Base-by-base conservation (phyloP, 2,113 vertebrate genomes). In the Polypterus bichir region DNA sequence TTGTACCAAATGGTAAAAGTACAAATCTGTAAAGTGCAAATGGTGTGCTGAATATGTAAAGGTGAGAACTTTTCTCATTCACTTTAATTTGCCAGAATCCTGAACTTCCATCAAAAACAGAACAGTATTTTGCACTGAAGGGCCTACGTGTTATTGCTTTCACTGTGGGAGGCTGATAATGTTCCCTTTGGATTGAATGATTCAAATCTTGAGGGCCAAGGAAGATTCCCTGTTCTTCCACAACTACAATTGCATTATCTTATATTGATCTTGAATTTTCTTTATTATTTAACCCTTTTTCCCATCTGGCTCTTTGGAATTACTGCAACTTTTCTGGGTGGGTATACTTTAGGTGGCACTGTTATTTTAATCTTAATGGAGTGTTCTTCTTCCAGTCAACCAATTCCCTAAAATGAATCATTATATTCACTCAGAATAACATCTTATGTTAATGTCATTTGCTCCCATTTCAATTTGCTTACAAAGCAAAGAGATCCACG, bases 31-130 rank as follows among this genome's bases (percentile, higher is more conserved):
- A 64, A 4, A n/a, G 4, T 5, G 48, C 68, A 62, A 64, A 69
- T 9, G 55, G 48, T 47, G 64, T 62, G 64, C 60, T 69, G 10
- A 59, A 59, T 3, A 58, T 62, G 60, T 54, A 69, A 4, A 69
- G 68, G 46, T 47, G 6, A 57, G 58, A 64, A 62, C 64, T 66
- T 48, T 48, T 60, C 6, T 69, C 59, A 11, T 66, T 64, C 53
- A 69, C 48, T 48, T 64, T 66, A 4, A 66, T 58, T 63, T 66
- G 64, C 61, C 68, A 69, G 61, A 64, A 66, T 7, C 64, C 68
- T 61, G 64, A 69, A 9, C 64, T 69, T 61, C 61, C 58, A 46
- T 66, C 64, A 4, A 69, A 44, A 27, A 58, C 59, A 53, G 61
- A 54, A 59, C 61, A 66, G 54, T 69, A 69, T 54, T 63, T 64